Base-by-base conservation (phyloP, 2,113 vertebrate genomes). In the Ardeotis arabs region DNA sequence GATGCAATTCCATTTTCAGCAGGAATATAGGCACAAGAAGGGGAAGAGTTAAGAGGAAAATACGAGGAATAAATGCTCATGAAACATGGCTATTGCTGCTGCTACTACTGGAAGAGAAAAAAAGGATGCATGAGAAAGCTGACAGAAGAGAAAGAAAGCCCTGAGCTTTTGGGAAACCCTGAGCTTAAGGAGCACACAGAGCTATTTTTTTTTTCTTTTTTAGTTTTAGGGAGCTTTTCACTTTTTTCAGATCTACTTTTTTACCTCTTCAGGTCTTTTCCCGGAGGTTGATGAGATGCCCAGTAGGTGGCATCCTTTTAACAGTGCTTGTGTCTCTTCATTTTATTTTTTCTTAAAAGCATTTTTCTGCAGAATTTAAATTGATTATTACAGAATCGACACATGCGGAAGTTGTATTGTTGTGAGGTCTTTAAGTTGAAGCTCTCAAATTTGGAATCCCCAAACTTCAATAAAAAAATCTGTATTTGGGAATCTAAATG, bases 291-390 rank as follows among this genome's bases (percentile, higher is more conserved):
- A 63, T 64, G 87, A 75, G 47, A 45, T 86, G 95, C 95, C 98
- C 98, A 83, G 97, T 90, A 98, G 98, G 97, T 98, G 98, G 98
- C 98, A 97, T 87, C 95, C 94, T 96, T 87, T 96, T 96, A 97
- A 98, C 97, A 72, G 33, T 96, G 96, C 67, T 96, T 50, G 39
- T 70, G 16, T 6, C 14, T 60, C 56, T 77, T 45, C 27, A 5
- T 21, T 60, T 44, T 49, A n/a, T 55, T 39, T 70, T 23, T n/a
- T 33, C 35, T 78, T 81, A 44, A 67, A 67, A 53, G 6, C 20
- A 14, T 76, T 87, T 81, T 95, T 70, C 35, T 92, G 29, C n/a
- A 50, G 67, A 79, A 44, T 83, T 95, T 75, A 78, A 81, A 19
- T 35, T 35, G 16, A 76, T 86, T 88, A 22, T 77, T n/a, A 50